Evolutionary conservation across 1,140 invertebrate species (phyloP).

Genomic region (Centruroides vittatus): DNA sequence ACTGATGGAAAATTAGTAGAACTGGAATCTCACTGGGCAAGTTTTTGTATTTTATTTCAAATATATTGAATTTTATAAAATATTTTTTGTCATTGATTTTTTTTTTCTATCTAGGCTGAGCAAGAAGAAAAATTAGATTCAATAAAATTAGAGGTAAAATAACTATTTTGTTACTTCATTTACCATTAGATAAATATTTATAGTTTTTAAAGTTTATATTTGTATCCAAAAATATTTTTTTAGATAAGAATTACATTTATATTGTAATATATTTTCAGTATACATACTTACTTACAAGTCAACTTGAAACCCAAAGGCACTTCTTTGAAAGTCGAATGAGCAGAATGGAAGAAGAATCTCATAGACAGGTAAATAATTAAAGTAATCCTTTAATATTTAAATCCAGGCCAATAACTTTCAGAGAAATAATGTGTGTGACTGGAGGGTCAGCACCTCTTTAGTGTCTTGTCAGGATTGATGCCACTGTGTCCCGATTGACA

Average conservation of each 20-base stretch:
- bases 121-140: constrained; percentile 77
- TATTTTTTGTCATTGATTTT: background rate
- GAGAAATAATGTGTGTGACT: too few species aligned
- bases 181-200: too few species aligned
- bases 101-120: constrained; percentile 24
- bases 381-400: background rate
- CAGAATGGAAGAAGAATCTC: constrained; percentile 37
- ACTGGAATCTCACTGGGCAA: constrained; percentile 25
- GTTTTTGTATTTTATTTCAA: background rate
- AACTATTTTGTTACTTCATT: background rate
- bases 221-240: too few species aligned
- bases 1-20: constrained; percentile 93
- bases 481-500: too few species aligned
- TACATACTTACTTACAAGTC: constrained; percentile 90
- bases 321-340: constrained; percentile 79
- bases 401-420: too few species aligned
- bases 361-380: constrained; percentile 12
- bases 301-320: constrained; percentile 82
- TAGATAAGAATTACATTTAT: too few species aligned
- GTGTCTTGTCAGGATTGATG: too few species aligned
- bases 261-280: constrained; percentile 43
- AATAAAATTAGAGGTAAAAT: constrained; percentile 54
- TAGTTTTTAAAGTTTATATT: too few species aligned
- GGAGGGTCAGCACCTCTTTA: too few species aligned
- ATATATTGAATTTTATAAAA: background rate